Evolutionary conservation across 2,888 invertebrate species (phyloP).

Genomic region (Xestia sexstrigata): DNA sequence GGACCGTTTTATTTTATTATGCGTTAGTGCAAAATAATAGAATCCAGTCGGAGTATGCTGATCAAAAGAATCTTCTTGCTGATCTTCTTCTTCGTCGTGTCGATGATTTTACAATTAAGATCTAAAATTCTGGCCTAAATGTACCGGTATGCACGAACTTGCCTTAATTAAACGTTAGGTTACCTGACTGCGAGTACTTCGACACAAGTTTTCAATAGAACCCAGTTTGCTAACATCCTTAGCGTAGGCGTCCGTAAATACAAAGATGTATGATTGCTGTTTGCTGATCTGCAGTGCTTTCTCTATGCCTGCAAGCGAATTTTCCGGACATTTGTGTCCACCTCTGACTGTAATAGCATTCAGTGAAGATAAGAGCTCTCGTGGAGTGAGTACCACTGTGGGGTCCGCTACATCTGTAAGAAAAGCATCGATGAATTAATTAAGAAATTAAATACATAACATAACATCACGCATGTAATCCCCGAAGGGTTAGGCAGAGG

Average conservation of each 20-base stretch:
- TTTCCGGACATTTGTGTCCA: conserved; percentile 78
- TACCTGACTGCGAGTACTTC: conserved; percentile 72
- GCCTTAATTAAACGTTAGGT: not conserved
- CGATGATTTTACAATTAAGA: no score
- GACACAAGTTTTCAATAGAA: conserved; percentile 68
- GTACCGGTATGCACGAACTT: not conserved
- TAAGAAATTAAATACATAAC: not conserved
- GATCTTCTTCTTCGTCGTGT: no score
- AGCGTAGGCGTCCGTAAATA: conserved; percentile 81
- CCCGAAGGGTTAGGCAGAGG: not conserved
- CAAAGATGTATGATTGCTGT: conserved; percentile 74
- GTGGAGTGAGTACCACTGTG: conserved; percentile 44
- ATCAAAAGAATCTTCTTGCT: not conserved
- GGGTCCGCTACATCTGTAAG: conserved; percentile 68
- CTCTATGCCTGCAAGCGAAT: conserved; percentile 78
- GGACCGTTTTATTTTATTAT: not conserved
- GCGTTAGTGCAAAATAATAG: not conserved
- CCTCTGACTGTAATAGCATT: conserved; percentile 66
- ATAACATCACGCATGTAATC: not conserved
- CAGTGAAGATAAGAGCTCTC: conserved; percentile 59
- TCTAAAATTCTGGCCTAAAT: not conserved
- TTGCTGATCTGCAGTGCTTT: conserved; percentile 74
- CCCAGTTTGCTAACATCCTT: conserved; percentile 69
- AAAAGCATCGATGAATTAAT: conserved; percentile 2
- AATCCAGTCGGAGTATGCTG: not conserved